Base-by-base conservation (phyloP, 2,888 invertebrate genomes). In the Hemistola chrysoprasaria region DNA sequence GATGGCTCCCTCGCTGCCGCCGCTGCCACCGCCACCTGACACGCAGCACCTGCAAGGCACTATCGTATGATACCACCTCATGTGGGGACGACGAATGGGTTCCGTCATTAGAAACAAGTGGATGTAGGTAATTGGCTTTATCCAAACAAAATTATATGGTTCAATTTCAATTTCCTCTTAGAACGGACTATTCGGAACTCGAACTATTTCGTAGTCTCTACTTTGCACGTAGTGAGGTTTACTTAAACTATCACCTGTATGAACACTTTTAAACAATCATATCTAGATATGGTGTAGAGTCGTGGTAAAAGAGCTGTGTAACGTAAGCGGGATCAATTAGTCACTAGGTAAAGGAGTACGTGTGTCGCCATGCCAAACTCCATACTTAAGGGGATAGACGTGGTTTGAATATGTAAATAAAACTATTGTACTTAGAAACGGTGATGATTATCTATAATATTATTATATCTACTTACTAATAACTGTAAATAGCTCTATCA, bases 61-160 rank as follows among this genome's bases (percentile, higher is more conserved):
- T 72, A 95, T 97, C 85, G 96, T 97, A 95, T 97, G 95, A 96
- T 96, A 96, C 92, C 93, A 95, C 92, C 94, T 95, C 51, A 95
- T 95, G 95, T 95, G 95, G 95, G 95, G 95, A 92, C 94, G 95
- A 85, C 92, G 95, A 90, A 91, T 94, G 83, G 93, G 94, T 90
- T 93, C 94, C 82, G 92, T 93, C 59, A 85, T 92, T 65, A 92
- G 93, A 77, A 94, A 93, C 72, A 93, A 92, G 79, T 92, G 93
- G 92, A 91, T 91, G 73, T 93, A 92, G 54, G 56, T 24, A 7
- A 20, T 30, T 43, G 22, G 10, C 20, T 22, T 35, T 44, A 25
- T 49, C 45, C 40, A 35, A 40, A 16, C 16, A 4, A 16, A n/a
- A n/a, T n/a, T n/a, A 36, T 32, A 22, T 28, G 16, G 27, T 32